phyloP scores from a whole-genome alignment of 2,113 vertebrate species.

The Oreocharis arfaki region DNA sequence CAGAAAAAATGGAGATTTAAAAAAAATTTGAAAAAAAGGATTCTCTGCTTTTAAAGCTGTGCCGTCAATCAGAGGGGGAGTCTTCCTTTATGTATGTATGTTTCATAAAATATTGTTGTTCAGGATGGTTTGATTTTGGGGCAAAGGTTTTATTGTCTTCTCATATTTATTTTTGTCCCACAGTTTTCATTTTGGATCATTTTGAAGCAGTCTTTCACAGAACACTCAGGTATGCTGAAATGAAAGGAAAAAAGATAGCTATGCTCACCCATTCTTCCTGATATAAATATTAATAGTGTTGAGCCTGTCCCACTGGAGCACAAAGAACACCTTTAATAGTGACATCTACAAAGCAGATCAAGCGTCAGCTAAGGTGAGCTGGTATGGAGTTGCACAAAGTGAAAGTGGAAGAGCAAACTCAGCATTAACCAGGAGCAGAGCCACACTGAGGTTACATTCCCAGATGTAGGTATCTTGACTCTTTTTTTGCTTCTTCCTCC shows the following conservation, averaged over 20 bases:
- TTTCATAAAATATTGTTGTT: background rate
- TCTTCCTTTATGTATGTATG: background rate
- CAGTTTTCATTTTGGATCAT: background rate
- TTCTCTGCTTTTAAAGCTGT: background rate
- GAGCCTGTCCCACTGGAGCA: background rate
- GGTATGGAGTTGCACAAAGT: background rate
- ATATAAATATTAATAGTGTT: background rate
- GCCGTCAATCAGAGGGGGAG: background rate
- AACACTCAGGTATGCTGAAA: background rate
- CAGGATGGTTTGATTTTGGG: background rate
- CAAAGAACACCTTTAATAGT: background rate
- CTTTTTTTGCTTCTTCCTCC: background rate
- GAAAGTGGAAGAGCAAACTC: background rate
- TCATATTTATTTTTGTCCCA: background rate
- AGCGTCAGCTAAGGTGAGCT: background rate
- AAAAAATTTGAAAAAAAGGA: background rate
- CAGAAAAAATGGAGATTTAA: constrained; percentile 12
- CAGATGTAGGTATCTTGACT: background rate
- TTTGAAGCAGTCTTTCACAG: background rate
- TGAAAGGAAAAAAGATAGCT: background rate
- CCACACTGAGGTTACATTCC: background rate
- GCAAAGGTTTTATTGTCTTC: background rate
- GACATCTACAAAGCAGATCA: background rate
- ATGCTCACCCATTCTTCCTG: background rate
- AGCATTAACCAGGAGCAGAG: background rate